Base-by-base conservation (phyloP, 2,797 vertebrate genomes). In the Cuniculus paca region DNA sequence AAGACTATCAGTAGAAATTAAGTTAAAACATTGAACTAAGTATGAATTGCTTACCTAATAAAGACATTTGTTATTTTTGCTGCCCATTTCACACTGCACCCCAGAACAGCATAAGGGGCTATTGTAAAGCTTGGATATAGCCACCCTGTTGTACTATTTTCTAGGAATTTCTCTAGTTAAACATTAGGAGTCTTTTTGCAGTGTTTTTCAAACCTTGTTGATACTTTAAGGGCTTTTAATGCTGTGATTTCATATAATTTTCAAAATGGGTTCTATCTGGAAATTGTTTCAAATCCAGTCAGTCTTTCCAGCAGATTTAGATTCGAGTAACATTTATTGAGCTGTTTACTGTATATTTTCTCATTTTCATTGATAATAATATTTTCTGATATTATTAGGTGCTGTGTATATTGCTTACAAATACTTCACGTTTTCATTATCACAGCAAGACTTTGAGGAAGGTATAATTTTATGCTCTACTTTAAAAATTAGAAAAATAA, bases 401-500 rank as follows among this genome's bases (percentile, higher is more conserved):
- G 6, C 28, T 92, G 14, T 60, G 13, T 86, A 31, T 92, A 34
- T 92, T 92, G 45, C 26, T 39, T 61, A 42, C 74, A 75, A 89
- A 50, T 94, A 74, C 24, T 94, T 96, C 74, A 39, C 61, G 9
- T 79, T 85, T 89, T 75, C 13, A 61, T 92, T 60, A 36, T 89
- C 31, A 48, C 7, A 52, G 34, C 22, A 89, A 22, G n/a, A 20
- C 68, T 77, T 5, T 95, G 63, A 75, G 28, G 14, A 60, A 86
- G 39, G n/a, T 77, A 82, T 60, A 84, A 26, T 81, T 96, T 91
- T 79, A 63, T 83, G 28, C 28, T 61, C 45, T 12, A 63, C n/a
- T 82, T 96, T 80, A 65, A 42, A 91, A 82, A 85, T 81, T 65
- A 91, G 89, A 84, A 85, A 91, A 77, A 68, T 78, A 91, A 79